Evolutionary conservation across 2,888 invertebrate genomes (phyloP), one percentile per base, ranked within the genome.

Genomic region (Cetonia aurata): DNA sequence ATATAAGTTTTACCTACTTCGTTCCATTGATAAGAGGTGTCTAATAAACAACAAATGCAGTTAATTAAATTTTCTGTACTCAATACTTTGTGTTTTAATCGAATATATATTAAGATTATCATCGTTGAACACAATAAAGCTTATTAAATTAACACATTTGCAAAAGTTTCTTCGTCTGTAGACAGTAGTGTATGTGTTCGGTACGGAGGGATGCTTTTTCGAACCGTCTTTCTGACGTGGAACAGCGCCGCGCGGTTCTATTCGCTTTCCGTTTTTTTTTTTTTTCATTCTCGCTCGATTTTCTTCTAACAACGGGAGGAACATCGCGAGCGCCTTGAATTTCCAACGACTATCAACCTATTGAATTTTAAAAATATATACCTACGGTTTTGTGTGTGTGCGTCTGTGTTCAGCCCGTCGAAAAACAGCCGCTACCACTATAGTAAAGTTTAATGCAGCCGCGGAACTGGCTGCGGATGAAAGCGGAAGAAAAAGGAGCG

Each of bases 331-430:
- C 25, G n/a, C 6, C 48, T 1, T 33, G 62, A 62, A 62, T 50
- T 62, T 50, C 33, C 62, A 33, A 50, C 17, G 50, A 37, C 48
- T 17, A 17, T 50, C 62, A 17, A 33, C 62, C 48, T 62, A 62
- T 62, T 62, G 62, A 62, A 62, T 62, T 62, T 62, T 62, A 62
- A 62, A 62, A 50, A 62, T 62, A 62, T 62, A 62, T 48, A 48
- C 12, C 15, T 53, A 12, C 8, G 19, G 19, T 19, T 46, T 1
- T 25, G 48, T 15, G 33, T 50, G 48, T 15, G 17, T 31, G 17
- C 15, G 37, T 37, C 37, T 37, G 8, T 6, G 8, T 37, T 37
- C 42, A 8, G 31, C 41, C 12, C 31, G 48, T 50, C 50, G 37
- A 33, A 50, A 50, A 62, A 50, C 48, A 31, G 15, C 4, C 15